Percentiles rank a stretch among this genome's conserved stretches.
These are phyloP conservation scores for Rhimphoctona megacephalus DNA, from an alignment of 2,888 invertebrate genomes.

Conservation along the genomic window DNA sequence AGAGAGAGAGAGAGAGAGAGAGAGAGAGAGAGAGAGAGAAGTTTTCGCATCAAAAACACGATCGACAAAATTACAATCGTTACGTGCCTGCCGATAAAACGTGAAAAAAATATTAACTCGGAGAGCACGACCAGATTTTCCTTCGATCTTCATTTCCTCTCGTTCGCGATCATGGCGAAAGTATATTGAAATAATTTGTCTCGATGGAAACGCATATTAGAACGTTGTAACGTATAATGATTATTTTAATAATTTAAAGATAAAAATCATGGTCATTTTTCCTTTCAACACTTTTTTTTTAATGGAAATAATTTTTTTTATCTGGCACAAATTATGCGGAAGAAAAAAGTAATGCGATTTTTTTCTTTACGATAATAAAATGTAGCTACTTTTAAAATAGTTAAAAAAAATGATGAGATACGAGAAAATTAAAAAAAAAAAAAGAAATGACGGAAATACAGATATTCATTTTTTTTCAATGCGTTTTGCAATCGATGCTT, in stretches of 20 bases:
- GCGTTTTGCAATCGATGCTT: not conserved
- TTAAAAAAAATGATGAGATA: not conserved
- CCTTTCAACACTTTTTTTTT: not conserved
- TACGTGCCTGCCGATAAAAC: constrained; percentile 29
- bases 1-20: not conserved
- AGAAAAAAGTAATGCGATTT: not conserved
- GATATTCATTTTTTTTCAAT: not conserved
- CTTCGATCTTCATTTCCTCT: constrained; percentile 4
- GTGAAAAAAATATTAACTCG: constrained; percentile 22
- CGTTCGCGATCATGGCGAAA: constrained; percentile 9
- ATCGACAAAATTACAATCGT: constrained; percentile 29
- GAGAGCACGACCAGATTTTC: not conserved
- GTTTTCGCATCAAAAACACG: constrained; percentile 6
- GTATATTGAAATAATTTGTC: constrained; percentile 15
- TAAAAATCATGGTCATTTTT: not conserved
- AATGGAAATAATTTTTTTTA: not conserved
- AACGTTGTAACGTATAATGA: not conserved
- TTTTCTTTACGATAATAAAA: not conserved
- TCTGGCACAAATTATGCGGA: not conserved
- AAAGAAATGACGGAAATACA: not conserved
- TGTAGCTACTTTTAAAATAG: not conserved
- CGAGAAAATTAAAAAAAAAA: too few species aligned
- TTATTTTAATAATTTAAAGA: not conserved
- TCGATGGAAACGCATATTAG: not conserved
- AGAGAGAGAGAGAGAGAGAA: constrained; percentile 8